Evolutionary conservation across 2,797 vertebrate species (phyloP), one percentile per base, ranked within the genome.

Genomic region (Merluccius polli): DNA sequence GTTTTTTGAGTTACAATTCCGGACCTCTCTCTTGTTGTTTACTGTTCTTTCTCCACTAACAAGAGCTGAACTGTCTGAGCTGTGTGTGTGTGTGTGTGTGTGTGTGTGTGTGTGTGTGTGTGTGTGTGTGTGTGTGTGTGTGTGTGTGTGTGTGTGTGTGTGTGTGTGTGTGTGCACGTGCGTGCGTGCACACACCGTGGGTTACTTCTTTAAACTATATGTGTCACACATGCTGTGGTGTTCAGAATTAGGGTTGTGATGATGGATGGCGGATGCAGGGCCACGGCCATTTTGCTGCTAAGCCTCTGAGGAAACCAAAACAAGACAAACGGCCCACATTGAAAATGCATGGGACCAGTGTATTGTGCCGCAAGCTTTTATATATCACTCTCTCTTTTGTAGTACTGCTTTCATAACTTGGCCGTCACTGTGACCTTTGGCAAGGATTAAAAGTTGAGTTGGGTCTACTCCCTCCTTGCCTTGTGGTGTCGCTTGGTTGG

Each of bases 21-120:
- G 38, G 76, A 21, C 24, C 21, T 76, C 76, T 74, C 38, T 71
- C 15, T 15, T 27, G 41, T 71, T 68, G 36, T 29, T 21, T 52
- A 52, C 48, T n/a, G 48, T n/a, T 52, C 48, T 52, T 18, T 52
- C 48, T n/a, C 18, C 4, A n/a, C 21, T n/a, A 5, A 52, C 21
- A 5, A 52, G 48, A 52, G 48, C 48, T 21, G 48, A 52, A 52
- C 48, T 52, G 4, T 8, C 21, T 52, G 21, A 8, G 5, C n/a
- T 38, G n/a, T n/a, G n/a, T n/a, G n/a, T n/a, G n/a, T n/a, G n/a
- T n/a, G n/a, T n/a, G n/a, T n/a, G 3, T 35, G 3, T 35, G 3
- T 35, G 3, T 35, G 33, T 35, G 3, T 35, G 33, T 35, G 33
- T 35, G 33, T 35, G 33, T 35, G 33, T 35, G 33, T 35, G 33